These are phyloP conservation scores for Rapana venosa DNA, from an alignment of 2,888 invertebrate genomes.

Conservation along the genomic window DNA sequence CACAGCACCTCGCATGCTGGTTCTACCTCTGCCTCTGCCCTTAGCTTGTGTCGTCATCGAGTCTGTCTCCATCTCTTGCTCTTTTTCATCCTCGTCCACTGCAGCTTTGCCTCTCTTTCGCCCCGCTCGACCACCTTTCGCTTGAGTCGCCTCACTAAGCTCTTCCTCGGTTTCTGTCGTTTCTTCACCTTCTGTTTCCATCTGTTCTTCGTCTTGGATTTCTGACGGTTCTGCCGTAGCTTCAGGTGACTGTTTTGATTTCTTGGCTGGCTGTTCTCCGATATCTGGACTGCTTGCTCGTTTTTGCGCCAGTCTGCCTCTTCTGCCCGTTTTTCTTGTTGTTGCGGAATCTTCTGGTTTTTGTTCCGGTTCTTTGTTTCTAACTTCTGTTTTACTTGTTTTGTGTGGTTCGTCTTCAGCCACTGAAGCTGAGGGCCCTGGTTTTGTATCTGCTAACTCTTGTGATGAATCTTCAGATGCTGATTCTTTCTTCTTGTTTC, in stretches of 20 bases:
- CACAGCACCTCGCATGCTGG: neutral
- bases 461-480: neutral
- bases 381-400: neutral
- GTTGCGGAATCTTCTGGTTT: neutral
- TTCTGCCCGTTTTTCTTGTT: neutral
- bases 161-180: neutral
- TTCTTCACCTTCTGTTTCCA: constrained; percentile 27
- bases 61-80: neutral
- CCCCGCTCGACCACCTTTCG: neutral
- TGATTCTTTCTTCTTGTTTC: neutral
- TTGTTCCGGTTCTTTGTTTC: neutral
- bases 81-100: neutral
- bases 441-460: neutral
- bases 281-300: neutral
- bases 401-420: neutral
- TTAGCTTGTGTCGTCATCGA: neutral
- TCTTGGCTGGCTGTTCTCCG: neutral
- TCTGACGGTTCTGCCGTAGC: neutral
- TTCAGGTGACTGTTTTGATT: neutral
- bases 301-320: neutral
- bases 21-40: constrained; percentile 32
- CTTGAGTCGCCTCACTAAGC: neutral
- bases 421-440: neutral
- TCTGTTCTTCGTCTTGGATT: constrained; percentile 20
- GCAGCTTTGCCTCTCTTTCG: neutral